phyloP scores from a whole-genome alignment of 2,113 vertebrate genomes.

The Falco punctatus region DNA sequence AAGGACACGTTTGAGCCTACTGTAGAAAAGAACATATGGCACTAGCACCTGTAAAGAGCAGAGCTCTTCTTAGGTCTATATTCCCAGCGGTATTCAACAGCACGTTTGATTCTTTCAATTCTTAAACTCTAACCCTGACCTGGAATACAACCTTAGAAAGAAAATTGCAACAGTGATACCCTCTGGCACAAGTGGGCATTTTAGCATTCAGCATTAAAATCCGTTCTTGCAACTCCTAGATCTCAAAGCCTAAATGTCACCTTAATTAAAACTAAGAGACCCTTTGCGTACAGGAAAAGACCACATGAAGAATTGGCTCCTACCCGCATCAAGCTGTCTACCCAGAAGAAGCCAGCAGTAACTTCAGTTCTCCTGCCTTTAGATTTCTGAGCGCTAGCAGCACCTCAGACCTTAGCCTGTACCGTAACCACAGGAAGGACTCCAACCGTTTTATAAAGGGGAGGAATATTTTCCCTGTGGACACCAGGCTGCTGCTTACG shows the following conservation, averaged over 20 bases:
- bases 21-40: neutral
- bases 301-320: neutral
- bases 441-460: neutral
- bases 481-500: neutral
- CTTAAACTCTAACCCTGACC: neutral
- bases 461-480: neutral
- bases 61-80: neutral
- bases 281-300: neutral
- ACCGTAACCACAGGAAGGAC: neutral
- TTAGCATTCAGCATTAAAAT: neutral
- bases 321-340: neutral
- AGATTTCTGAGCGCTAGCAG: neutral
- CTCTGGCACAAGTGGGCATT: neutral
- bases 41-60: neutral
- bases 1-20: neutral
- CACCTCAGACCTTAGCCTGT: neutral
- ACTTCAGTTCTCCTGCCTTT: neutral
- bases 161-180: neutral
- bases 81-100: neutral
- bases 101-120: neutral
- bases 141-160: neutral
- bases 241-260: neutral
- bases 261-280: neutral
- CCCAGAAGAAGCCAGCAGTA: neutral
- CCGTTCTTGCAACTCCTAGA: neutral